Evolutionary conservation across 2,888 invertebrate genomes (phyloP).

Genomic region (Hirtodrosophila duncani): DNA sequence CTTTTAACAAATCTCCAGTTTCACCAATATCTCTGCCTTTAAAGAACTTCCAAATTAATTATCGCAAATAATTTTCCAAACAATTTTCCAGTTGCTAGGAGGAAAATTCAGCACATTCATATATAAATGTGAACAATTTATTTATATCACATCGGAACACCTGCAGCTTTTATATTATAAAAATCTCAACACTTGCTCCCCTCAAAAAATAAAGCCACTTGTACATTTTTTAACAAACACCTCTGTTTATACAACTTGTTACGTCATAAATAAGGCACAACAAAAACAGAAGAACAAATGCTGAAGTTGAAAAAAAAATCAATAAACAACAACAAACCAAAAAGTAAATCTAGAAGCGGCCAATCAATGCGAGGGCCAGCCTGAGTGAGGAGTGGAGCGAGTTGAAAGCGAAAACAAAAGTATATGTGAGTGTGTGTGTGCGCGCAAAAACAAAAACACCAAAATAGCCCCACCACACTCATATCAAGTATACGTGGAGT

Average conservation of each 20-base stretch:
- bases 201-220: slow-evolving; percentile 25
- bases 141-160: slow-evolving; percentile 21
- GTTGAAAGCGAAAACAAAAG: slow-evolving; percentile 29
- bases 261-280: slow-evolving; percentile 33
- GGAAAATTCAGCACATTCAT: too few relatives aligned
- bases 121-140: slow-evolving; percentile 10
- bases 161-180: slow-evolving; percentile 38
- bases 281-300: slow-evolving; percentile 21
- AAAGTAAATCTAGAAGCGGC: slow-evolving; percentile 9
- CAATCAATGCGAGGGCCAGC: slow-evolving; percentile 16
- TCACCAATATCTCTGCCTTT: too few relatives aligned
- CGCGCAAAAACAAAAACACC: slow-evolving; percentile 1
- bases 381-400: too few relatives aligned
- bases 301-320: slow-evolving; percentile 25
- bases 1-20: too few relatives aligned
- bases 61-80: too few relatives aligned
- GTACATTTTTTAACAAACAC: slow-evolving; percentile 24
- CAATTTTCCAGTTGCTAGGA: too few relatives aligned
- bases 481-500: slow-evolving; percentile 14
- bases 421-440: slow-evolving; percentile 5
- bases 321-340: slow-evolving; percentile 33
- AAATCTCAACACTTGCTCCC: slow-evolving; percentile 36
- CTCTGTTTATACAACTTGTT: slow-evolving; percentile 19
- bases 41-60: too few relatives aligned
- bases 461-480: background rate